Percentiles rank a stretch among this genome's conserved stretches.
Evolutionary conservation across 2,888 invertebrate genomes (phyloP).

Genomic region (Ennomos fuscantarius): DNA sequence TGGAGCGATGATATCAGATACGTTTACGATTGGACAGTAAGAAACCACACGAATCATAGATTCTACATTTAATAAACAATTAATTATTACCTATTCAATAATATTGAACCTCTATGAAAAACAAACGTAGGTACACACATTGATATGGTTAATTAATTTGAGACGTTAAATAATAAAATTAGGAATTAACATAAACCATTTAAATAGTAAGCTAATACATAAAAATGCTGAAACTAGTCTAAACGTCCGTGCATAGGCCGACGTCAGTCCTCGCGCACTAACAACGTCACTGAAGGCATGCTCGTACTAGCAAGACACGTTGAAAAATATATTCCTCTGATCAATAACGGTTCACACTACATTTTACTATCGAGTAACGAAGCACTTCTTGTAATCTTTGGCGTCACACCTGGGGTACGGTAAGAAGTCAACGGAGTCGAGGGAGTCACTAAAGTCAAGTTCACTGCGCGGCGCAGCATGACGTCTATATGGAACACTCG

Average conservation of each 20-base stretch:
- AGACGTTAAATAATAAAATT: conserved; percentile 55
- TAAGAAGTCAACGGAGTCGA: not conserved
- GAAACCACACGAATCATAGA: conserved; percentile 36
- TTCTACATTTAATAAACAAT: conserved; percentile 34
- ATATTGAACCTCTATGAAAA: conserved; percentile 33
- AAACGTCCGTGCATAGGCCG: conserved; percentile 43
- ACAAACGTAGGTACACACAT: conserved; percentile 49
- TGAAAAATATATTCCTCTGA: conserved; percentile 76
- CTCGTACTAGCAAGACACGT: conserved; percentile 72
- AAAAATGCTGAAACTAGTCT: conserved; percentile 77
- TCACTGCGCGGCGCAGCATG: conserved; percentile 36
- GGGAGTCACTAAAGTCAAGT: not conserved
- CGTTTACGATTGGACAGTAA: conserved; percentile 47
- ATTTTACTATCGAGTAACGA: conserved; percentile 37
- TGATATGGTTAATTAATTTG: conserved; percentile 73
- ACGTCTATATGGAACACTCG: conserved; percentile 86
- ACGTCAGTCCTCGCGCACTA: conserved; percentile 26
- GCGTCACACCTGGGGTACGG: conserved; percentile 46
- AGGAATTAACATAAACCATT: conserved; percentile 47
- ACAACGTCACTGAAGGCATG: conserved; percentile 68
- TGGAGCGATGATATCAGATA: conserved; percentile 77
- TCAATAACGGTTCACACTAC: conserved; percentile 49
- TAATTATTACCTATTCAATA: conserved; percentile 9
- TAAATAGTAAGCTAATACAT: conserved; percentile 50
- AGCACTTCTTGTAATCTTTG: conserved; percentile 67